Evolutionary conservation across 2,888 invertebrate genomes (phyloP), one percentile per base, ranked within the genome.

Genomic region (Leptinotarsa juncta): DNA sequence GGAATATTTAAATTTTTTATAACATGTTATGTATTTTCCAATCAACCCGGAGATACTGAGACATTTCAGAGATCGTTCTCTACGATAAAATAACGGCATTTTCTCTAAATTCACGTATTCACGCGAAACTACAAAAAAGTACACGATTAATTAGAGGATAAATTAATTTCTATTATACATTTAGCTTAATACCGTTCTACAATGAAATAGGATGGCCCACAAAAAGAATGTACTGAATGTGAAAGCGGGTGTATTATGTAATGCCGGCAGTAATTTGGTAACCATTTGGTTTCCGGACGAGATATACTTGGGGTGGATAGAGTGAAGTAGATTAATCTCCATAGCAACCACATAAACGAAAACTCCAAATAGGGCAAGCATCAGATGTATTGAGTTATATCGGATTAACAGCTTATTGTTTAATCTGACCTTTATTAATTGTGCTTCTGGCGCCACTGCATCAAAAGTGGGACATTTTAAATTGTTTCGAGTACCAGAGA

Each of bases 281-380:
- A 62, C 7, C 32, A 62, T 62, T 62, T 5, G 32, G 62, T 32
- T 62, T 42, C 62, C 42, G 16, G 4, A 15, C 57, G 15, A 15
- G 32, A 62, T 62, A 42, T 62, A 5, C 42, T 32, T 16, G 62
- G 62, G 32, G 26, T 42, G 62, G 26, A 32, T 62, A 20, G 15
- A 62, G 62, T 62, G 62, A 62, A 62, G 10, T 62, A n/a, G 32
- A 62, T 62, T 62, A 32, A 62, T 62, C 32, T n/a, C 62, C 32
- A 62, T 62, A n/a, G 42, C 32, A 62, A 62, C 42, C 42, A 42
- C 32, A 62, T 62, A 62, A 57, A 62, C 32, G 62, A 62, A 62
- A 42, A 62, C 5, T n/a, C 32, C 16, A 32, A 62, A 62, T 16
- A 42, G 32, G 16, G 62, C 16, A 62, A 16, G 62, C 42, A 62